Conservation (phyloP, 2,888 invertebrate species). For the Drosophila hawaiiensis region DNA sequence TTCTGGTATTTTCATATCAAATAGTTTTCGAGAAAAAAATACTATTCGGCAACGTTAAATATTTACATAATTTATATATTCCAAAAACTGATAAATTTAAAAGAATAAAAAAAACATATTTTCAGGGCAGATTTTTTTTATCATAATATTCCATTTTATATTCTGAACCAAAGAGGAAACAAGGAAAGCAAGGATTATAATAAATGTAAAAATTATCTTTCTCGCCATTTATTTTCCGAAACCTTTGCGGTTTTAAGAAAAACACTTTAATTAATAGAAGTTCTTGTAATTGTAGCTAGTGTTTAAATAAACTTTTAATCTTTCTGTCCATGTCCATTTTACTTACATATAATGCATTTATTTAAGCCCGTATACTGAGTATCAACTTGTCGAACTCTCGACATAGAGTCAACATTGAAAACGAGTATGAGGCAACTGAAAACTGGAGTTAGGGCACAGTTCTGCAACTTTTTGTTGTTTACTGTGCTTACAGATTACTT, state of each 20-base stretch:
- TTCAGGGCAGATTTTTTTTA: not conserved
- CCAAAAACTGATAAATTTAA: slow-evolving; percentile 3
- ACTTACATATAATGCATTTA: not conserved
- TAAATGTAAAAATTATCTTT: not conserved
- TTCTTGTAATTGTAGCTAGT: not conserved
- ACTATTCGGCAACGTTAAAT: not conserved
- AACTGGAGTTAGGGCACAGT: not conserved
- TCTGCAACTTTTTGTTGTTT: not conserved
- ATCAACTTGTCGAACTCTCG: not conserved
- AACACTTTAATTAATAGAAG: too few relatives aligned
- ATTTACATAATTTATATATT: slow-evolving; percentile 8
- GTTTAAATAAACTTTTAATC: not conserved
- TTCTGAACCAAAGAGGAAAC: not conserved
- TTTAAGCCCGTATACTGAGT: not conserved
- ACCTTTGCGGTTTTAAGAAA: not conserved
- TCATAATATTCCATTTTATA: slow-evolving; percentile 9
- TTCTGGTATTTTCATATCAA: slow-evolving; percentile 15
- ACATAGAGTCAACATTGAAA: not conserved
- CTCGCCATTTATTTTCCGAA: not conserved
- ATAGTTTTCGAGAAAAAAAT: slow-evolving; percentile 3
- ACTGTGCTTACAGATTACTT: not conserved
- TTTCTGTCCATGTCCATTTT: not conserved
- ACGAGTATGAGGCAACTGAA: not conserved
- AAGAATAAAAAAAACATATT: not conserved
- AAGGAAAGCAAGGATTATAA: not conserved